Conservation (phyloP, 2,113 vertebrate species). For the Numenius arquata region DNA sequence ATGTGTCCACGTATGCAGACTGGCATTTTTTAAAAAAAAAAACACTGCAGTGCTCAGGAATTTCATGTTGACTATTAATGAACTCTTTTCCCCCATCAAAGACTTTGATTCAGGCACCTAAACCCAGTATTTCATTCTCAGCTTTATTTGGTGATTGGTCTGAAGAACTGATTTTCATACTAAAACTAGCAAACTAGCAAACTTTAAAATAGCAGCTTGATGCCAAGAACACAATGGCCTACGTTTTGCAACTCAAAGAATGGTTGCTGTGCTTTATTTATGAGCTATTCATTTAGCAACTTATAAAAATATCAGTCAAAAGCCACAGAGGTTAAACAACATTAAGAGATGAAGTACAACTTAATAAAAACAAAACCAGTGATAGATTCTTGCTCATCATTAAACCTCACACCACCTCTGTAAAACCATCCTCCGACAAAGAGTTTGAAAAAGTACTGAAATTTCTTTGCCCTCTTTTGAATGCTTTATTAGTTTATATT, state of each 20-base stretch:
- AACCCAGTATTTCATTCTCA: background rate
- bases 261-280: background rate
- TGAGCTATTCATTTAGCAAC: background rate
- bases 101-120: background rate
- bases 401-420: background rate
- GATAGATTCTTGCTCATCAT: background rate
- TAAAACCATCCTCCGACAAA: background rate
- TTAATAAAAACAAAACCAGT: background rate
- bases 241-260: background rate
- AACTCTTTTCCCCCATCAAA: background rate
- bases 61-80: background rate
- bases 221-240: background rate
- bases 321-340: background rate
- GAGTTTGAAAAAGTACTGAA: background rate
- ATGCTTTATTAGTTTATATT: constrained; percentile 43
- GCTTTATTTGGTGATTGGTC: background rate
- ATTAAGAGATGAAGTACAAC: background rate
- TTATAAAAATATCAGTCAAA: background rate
- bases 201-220: background rate
- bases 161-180: background rate
- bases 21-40: background rate
- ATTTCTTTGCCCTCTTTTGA: constrained; percentile 5
- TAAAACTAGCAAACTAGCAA: background rate
- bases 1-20: background rate
- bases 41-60: background rate